These are phyloP conservation scores for Teleogryllus oceanicus DNA, from an alignment of 2,888 invertebrate genomes.

Conservation along the genomic window DNA sequence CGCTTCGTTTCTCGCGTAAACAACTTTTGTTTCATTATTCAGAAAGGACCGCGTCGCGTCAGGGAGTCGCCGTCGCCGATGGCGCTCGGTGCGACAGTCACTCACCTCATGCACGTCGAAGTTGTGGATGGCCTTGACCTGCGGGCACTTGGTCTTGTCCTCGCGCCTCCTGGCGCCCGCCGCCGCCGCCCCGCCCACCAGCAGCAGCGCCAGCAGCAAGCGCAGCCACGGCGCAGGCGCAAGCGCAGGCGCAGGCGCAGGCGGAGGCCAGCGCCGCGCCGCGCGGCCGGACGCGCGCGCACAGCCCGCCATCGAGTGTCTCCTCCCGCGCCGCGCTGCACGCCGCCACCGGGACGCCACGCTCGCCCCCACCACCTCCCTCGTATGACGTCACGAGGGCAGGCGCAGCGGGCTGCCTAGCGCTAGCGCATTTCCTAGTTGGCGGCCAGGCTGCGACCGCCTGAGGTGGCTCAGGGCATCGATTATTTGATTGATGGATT, in stretches of 20 bases:
- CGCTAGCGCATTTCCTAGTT: too few relatives aligned
- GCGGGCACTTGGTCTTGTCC: slow-evolving; percentile 67
- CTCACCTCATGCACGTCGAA: slow-evolving; percentile 71
- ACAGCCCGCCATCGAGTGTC: neutral
- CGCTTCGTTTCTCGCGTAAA: too few relatives aligned
- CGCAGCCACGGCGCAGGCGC: neutral
- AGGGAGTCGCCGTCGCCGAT: too few relatives aligned
- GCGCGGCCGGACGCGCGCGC: neutral
- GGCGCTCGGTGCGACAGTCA: too few relatives aligned
- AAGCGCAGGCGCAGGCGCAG: neutral
- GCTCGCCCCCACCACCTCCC: neutral
- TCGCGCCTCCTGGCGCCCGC: slow-evolving; percentile 50
- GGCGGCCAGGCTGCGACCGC: too few relatives aligned
- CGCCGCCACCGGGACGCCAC: neutral
- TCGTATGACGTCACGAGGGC: neutral
- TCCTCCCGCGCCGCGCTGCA: neutral
- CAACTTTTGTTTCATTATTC: too few relatives aligned
- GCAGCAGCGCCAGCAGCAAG: neutral
- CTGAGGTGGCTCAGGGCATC: too few relatives aligned
- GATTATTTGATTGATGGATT: too few relatives aligned
- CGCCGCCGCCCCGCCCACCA: neutral
- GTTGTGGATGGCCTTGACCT: slow-evolving; percentile 74
- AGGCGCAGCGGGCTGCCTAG: neutral
- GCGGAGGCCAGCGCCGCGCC: neutral
- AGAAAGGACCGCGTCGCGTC: too few relatives aligned